phyloP scores from a whole-genome alignment of 2,888 invertebrate species.

The Torymus tubicola region DNA sequence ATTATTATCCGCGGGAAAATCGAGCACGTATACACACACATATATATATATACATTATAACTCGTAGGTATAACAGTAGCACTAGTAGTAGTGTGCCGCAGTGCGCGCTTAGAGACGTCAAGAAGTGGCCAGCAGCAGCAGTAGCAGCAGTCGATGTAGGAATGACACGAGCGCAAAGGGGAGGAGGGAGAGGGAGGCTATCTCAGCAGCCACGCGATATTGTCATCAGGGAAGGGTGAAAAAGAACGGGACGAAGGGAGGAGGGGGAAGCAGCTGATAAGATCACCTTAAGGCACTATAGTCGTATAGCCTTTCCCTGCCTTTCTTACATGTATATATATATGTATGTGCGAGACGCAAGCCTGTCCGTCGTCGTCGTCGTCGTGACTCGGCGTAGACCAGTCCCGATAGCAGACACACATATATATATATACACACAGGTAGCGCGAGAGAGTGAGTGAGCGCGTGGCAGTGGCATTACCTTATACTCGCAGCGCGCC shows the following conservation, averaged over 20 bases:
- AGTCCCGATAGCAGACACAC: constrained; percentile 63
- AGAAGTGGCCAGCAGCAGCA: constrained; percentile 68
- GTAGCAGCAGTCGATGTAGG: constrained; percentile 75
- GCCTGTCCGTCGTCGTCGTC: constrained; percentile 60
- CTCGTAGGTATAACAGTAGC: neutral
- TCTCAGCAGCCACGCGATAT: constrained; percentile 76
- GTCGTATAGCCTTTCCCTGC: constrained; percentile 73
- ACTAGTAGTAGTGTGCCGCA: neutral
- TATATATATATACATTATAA: constrained; percentile 30
- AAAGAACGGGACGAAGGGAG: constrained; percentile 55
- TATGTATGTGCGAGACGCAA: neutral
- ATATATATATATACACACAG: constrained; percentile 57
- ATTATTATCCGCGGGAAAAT: constrained; percentile 54
- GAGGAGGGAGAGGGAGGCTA: too few relatives aligned
- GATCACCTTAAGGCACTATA: constrained; percentile 65
- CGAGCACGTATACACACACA: constrained; percentile 36
- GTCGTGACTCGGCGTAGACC: constrained; percentile 73
- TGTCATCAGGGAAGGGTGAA: constrained; percentile 71
- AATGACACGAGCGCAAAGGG: constrained; percentile 75
- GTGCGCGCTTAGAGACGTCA: constrained; percentile 53
- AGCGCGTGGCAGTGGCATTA: constrained; percentile 24
- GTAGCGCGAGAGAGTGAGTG: neutral
- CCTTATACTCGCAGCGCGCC: constrained; percentile 62
- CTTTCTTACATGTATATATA: constrained; percentile 37
- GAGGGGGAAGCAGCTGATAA: constrained; percentile 64